phyloP scores from a whole-genome alignment of 2,113 vertebrate genomes.

The Nannospalax galili region DNA sequence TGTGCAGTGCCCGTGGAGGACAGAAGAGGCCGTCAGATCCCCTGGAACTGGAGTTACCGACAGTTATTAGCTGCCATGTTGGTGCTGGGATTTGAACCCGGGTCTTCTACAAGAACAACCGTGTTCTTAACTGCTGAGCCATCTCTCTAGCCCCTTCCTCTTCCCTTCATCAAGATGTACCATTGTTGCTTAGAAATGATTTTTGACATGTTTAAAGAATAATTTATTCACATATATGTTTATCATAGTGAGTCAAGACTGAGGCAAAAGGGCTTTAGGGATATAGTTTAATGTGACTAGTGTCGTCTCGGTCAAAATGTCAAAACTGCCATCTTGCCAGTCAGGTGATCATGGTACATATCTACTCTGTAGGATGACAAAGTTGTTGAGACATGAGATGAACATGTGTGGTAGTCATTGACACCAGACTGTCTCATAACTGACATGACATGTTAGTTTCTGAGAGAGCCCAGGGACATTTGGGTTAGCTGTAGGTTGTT shows the following conservation, averaged over 20 bases:
- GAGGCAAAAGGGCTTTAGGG: background rate
- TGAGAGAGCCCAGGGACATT: background rate
- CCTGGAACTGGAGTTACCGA: no score
- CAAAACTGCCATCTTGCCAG: background rate
- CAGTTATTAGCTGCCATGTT: no score
- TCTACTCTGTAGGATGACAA: background rate
- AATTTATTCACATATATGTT: background rate
- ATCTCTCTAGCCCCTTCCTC: no score
- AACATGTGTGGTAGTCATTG: background rate
- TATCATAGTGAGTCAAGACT: background rate
- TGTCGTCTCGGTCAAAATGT: background rate
- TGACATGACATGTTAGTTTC: background rate
- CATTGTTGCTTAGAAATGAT: background rate
- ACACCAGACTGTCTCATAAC: background rate
- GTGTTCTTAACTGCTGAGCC: no score
- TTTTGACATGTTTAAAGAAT: background rate
- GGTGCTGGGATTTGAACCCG: no score
- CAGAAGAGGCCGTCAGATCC: no score
- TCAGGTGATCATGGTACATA: background rate
- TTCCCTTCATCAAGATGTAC: background rate
- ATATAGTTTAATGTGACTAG: background rate
- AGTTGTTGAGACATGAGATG: background rate
- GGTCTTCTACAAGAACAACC: no score
- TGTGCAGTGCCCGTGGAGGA: no score
- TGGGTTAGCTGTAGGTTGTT: background rate